A percentile compares a stretch with the other conserved stretches of the same genome.
Evolutionary conservation across 2,113 vertebrate species (phyloP).

Genomic region (Thamnophis sirtalis): DNA sequence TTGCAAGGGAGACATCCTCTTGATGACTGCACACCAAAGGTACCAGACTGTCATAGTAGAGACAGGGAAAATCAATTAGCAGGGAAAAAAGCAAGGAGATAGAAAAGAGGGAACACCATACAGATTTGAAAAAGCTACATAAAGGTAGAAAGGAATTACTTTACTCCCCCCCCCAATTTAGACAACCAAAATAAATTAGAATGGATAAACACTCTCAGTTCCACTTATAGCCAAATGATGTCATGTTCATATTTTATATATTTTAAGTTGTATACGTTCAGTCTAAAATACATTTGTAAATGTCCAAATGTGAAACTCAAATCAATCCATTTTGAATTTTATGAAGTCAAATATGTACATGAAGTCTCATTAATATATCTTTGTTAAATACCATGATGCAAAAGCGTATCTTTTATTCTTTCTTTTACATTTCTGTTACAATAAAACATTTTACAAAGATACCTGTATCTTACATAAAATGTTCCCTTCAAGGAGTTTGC

Average conservation of each 20-base stretch:
- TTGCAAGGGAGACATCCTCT: slow-evolving; percentile 87
- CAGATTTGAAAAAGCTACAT: background rate
- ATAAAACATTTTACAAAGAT: background rate
- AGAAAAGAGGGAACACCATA: background rate
- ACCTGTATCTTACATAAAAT: background rate
- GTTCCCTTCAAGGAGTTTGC: background rate
- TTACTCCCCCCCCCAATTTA: background rate
- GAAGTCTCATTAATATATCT: background rate
- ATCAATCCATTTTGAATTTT: background rate
- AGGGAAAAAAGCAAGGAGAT: background rate
- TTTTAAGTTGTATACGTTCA: background rate
- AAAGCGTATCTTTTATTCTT: background rate
- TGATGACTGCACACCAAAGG: slow-evolving; percentile 75
- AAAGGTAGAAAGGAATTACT: background rate
- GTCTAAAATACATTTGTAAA: background rate
- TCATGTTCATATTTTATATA: background rate
- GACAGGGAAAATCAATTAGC: slow-evolving; percentile 18
- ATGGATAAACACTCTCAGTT: background rate
- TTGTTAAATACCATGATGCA: background rate
- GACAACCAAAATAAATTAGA: background rate
- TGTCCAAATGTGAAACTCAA: background rate
- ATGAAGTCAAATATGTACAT: background rate
- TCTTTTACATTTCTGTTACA: background rate
- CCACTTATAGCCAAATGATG: background rate
- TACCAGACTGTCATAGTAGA: slow-evolving; percentile 72